Evolutionary conservation across 2,113 vertebrate genomes (phyloP).

Genomic region (Desmodus rotundus): DNA sequence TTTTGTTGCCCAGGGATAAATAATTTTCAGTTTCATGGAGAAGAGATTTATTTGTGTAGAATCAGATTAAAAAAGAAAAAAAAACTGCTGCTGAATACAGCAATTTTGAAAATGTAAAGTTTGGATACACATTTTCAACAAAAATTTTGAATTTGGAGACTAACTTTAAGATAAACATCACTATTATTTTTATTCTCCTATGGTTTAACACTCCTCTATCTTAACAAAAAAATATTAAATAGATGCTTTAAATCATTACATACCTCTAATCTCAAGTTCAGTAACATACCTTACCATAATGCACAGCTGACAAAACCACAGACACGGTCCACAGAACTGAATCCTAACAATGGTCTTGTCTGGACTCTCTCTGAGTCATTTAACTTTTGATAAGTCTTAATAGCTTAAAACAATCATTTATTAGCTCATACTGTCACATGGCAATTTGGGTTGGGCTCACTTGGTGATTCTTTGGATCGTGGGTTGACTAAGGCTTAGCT

Average conservation of each 20-base stretch:
- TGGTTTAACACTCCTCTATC: not conserved
- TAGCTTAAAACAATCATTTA: not conserved
- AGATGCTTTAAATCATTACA: not conserved
- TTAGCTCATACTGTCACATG: not conserved
- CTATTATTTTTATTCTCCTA: not conserved
- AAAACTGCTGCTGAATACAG: not conserved
- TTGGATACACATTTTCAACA: not conserved
- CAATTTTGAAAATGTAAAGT: not conserved
- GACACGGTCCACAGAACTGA: not conserved
- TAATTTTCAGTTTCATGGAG: not conserved
- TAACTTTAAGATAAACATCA: not conserved
- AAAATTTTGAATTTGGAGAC: not conserved
- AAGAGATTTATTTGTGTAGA: not conserved
- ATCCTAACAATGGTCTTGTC: not conserved
- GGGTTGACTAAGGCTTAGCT: not conserved
- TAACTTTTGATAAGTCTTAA: not conserved
- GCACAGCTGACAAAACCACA: not conserved
- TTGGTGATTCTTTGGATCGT: not conserved
- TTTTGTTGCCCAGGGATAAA: not conserved
- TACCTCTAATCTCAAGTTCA: not conserved
- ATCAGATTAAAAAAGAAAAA: not conserved
- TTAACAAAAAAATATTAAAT: not conserved
- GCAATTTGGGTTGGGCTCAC: not conserved
- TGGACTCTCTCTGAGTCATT: not conserved
- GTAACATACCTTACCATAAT: not conserved